Evolutionary conservation across 2,113 vertebrate species (phyloP).

Genomic region (Sitta europaea): DNA sequence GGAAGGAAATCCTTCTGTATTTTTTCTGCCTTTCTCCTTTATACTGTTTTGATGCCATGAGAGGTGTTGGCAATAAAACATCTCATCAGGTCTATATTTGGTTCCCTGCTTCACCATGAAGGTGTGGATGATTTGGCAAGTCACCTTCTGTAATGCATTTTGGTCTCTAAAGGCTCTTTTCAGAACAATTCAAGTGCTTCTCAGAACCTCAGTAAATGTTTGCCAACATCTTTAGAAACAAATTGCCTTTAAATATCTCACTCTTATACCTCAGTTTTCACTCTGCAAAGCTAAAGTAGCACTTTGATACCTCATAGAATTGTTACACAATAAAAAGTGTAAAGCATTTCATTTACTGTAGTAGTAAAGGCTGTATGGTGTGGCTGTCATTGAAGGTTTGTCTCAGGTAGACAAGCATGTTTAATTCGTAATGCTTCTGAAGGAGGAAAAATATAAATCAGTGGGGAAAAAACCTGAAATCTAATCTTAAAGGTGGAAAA

Average conservation of each 20-base stretch:
- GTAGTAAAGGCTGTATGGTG: not conserved
- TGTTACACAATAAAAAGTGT: not conserved
- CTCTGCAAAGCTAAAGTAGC: not conserved
- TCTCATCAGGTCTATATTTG: not conserved
- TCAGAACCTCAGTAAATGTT: not conserved
- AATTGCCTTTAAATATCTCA: not conserved
- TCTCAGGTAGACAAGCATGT: not conserved
- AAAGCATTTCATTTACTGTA: not conserved
- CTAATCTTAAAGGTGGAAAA: not conserved
- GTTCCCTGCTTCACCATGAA: not conserved
- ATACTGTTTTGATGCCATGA: not conserved
- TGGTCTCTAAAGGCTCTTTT: not conserved
- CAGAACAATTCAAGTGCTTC: not conserved
- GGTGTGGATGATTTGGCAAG: not conserved
- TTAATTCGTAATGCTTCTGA: not conserved
- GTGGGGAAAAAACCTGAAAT: not conserved
- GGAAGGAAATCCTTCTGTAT: not conserved
- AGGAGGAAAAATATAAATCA: not conserved
- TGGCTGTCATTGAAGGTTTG: not conserved
- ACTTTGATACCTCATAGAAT: not conserved
- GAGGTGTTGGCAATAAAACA: not conserved
- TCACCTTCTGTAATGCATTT: not conserved
- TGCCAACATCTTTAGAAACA: not conserved
- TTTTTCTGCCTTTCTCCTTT: not conserved
- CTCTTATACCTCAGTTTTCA: not conserved